phyloP scores from a whole-genome alignment of 2,113 vertebrate species.

The Xiphophorus maculatus region DNA sequence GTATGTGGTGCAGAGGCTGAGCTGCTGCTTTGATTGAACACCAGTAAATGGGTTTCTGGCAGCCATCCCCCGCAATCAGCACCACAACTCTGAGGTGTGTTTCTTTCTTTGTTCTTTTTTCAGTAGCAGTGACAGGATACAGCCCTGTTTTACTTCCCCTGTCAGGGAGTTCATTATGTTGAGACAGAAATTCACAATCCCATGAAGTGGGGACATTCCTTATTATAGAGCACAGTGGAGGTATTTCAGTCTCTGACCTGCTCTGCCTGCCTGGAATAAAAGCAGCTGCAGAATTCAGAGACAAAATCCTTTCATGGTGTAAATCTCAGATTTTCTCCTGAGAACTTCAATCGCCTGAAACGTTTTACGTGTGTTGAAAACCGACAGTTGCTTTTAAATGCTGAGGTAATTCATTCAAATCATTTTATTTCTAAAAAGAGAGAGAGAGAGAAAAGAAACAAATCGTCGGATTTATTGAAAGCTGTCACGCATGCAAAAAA shows the following conservation, averaged over 20 bases:
- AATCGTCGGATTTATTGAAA: conserved; percentile 53
- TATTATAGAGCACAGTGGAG: conserved; percentile 19
- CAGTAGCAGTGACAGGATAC: conserved; percentile 32
- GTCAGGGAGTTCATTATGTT: conserved; percentile 53
- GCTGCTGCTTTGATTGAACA: conserved; percentile 44
- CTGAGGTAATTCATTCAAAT: conserved; percentile 32
- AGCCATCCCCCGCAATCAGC: conserved; percentile 2
- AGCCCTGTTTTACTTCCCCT: conserved; percentile 41
- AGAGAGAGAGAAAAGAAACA: conserved; percentile 1
- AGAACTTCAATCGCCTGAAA: conserved; percentile 17
- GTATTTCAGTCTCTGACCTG: conserved; percentile 13
- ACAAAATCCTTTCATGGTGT: neutral
- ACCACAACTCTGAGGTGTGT: conserved; percentile 17
- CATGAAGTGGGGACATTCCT: conserved; percentile 35
- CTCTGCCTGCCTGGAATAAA: conserved; percentile 3
- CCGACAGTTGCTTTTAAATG: conserved; percentile 8
- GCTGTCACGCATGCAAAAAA: conserved; percentile 52
- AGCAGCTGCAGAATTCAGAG: conserved; percentile 17
- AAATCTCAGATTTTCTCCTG: conserved; percentile 8
- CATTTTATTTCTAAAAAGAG: neutral
- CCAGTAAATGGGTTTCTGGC: conserved; percentile 25
- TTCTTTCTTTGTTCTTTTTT: conserved; percentile 25
- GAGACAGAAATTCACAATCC: conserved; percentile 38
- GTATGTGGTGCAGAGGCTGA: conserved; percentile 15
- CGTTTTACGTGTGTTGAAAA: conserved; percentile 2